Conservation (phyloP, 2,888 invertebrate species). For the Synergus itoensis region DNA sequence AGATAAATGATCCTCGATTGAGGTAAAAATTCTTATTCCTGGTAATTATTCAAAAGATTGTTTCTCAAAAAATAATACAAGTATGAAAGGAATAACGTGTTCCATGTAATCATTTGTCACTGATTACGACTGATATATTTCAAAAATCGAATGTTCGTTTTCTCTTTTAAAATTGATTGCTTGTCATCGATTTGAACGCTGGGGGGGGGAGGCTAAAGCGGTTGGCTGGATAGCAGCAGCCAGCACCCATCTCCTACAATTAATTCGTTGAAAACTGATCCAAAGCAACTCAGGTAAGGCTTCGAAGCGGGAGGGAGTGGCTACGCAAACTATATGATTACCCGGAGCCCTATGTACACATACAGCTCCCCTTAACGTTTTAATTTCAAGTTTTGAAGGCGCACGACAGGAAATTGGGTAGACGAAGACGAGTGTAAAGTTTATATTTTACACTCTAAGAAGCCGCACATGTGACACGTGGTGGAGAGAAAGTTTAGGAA, state of each 20-base stretch:
- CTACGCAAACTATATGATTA: slow-evolving; percentile 26
- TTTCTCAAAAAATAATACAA: slow-evolving; percentile 8
- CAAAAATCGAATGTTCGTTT: background rate
- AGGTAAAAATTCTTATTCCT: slow-evolving; percentile 17
- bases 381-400: slow-evolving; percentile 36
- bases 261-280: slow-evolving; percentile 39
- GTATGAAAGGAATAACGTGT: slow-evolving; percentile 12
- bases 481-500: slow-evolving; percentile 31
- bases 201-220: background rate
- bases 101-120: slow-evolving; percentile 36
- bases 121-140: background rate
- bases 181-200: slow-evolving; percentile 22
- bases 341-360: slow-evolving; percentile 7
- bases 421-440: slow-evolving; percentile 10
- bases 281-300: slow-evolving; percentile 33
- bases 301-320: slow-evolving; percentile 33
- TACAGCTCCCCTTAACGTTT: slow-evolving; percentile 14
- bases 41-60: slow-evolving; percentile 29
- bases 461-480: slow-evolving; percentile 40
- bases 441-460: slow-evolving; percentile 16
- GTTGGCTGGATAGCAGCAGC: slow-evolving; percentile 13
- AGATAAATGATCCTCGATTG: slow-evolving; percentile 36
- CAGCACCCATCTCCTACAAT: slow-evolving; percentile 2
- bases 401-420: slow-evolving; percentile 37
- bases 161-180: slow-evolving; percentile 27